A percentile compares a stretch with the other conserved stretches of the same genome.
These are phyloP conservation scores for Hepsetus odoe DNA, from an alignment of 2,113 vertebrate species.

Conservation along the genomic window DNA sequence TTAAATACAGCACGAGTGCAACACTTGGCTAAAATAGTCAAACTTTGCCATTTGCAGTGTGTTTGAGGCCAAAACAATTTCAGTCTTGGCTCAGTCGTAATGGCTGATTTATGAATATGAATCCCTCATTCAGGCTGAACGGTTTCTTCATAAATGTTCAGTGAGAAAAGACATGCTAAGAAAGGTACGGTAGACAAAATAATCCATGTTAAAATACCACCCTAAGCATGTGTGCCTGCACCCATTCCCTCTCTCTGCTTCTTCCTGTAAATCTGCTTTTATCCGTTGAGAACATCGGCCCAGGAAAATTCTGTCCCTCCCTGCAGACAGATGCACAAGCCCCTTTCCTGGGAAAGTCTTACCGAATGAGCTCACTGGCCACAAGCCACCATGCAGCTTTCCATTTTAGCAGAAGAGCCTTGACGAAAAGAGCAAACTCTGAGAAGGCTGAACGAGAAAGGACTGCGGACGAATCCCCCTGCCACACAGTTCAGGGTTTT, in stretches of 20 bases:
- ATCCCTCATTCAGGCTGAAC: too few relatives aligned
- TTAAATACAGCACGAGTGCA: too few relatives aligned
- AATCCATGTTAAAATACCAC: too few relatives aligned
- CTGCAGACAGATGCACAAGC: not conserved
- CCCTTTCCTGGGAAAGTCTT: not conserved
- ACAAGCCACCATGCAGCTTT: not conserved
- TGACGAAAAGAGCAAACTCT: not conserved
- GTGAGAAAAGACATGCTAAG: too few relatives aligned
- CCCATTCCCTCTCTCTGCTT: not conserved
- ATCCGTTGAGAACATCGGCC: not conserved
- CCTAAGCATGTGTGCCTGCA: too few relatives aligned
- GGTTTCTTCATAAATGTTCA: too few relatives aligned
- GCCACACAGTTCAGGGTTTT: not conserved
- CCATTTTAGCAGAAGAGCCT: not conserved
- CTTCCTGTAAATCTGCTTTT: not conserved
- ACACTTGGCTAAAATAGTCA: too few relatives aligned
- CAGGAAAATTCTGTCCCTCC: slow-evolving; percentile 24
- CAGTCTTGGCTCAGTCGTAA: too few relatives aligned
- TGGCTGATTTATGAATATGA: too few relatives aligned
- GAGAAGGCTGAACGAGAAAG: not conserved
- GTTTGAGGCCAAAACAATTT: too few relatives aligned
- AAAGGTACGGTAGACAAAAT: too few relatives aligned
- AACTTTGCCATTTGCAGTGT: too few relatives aligned
- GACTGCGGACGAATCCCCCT: not conserved
- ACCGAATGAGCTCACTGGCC: slow-evolving; percentile 12